Evolutionary conservation across 2,113 vertebrate species (phyloP).

Genomic region (Perca flavescens): DNA sequence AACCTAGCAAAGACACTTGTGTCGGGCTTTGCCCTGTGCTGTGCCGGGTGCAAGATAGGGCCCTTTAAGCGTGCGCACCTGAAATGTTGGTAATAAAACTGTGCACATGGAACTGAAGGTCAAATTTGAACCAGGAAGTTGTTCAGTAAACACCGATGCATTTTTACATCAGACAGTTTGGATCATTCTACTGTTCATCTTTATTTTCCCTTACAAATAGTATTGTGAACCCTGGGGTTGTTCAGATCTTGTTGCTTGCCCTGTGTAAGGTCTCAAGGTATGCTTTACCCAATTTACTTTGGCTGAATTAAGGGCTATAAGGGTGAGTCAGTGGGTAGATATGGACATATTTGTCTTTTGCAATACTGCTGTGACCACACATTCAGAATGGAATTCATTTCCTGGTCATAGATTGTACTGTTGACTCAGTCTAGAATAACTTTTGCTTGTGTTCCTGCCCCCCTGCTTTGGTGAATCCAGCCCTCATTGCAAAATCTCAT

Average conservation of each 20-base stretch:
- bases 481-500: conserved; percentile 30
- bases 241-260: too few species aligned
- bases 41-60: too few species aligned
- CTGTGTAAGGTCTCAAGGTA: background rate
- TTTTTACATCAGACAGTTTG: background rate
- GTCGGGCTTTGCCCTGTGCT: too few species aligned
- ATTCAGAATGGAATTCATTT: conserved; percentile 36
- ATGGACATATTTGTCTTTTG: background rate
- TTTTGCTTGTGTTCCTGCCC: background rate
- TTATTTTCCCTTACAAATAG: background rate
- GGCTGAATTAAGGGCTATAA: background rate
- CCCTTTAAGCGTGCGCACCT: too few species aligned
- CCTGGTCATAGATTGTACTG: conserved; percentile 29
- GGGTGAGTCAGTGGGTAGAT: conserved; percentile 15
- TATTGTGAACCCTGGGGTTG: too few species aligned
- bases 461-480: background rate
- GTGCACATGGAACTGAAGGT: too few species aligned
- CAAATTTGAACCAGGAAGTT: too few species aligned
- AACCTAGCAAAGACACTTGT: too few species aligned
- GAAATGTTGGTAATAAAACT: too few species aligned
- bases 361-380: conserved; percentile 7
- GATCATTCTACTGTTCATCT: too few species aligned
- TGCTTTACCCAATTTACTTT: background rate
- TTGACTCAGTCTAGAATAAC: conserved; percentile 50
- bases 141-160: too few species aligned